Percentiles rank a stretch among this genome's conserved stretches.
phyloP scores from a whole-genome alignment of 2,113 vertebrate species.

The Hiodon alosoides region DNA sequence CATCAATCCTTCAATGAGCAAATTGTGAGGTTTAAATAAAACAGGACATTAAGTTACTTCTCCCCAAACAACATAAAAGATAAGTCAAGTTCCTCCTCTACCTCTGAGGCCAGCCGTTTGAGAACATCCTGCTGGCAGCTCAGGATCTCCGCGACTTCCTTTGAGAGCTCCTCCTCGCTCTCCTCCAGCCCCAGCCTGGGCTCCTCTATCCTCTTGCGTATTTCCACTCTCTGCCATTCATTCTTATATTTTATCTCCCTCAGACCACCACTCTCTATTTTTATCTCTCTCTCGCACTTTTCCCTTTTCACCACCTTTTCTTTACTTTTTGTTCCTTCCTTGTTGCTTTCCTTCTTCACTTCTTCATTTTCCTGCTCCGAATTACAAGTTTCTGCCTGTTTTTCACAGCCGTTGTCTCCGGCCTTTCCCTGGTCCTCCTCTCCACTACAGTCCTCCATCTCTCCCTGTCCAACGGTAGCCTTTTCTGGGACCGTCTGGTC shows the following conservation, averaged over 20 bases:
- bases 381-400: background rate
- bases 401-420: background rate
- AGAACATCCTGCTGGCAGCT: slow-evolving; percentile 4
- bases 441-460: background rate
- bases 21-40: slow-evolving; percentile 9
- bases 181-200: background rate
- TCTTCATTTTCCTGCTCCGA: background rate
- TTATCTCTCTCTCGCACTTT: slow-evolving; percentile 5
- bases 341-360: background rate
- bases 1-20: background rate
- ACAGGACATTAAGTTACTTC: slow-evolving; percentile 1
- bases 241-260: background rate
- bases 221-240: background rate
- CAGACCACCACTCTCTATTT: background rate
- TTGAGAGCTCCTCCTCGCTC: background rate
- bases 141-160: slow-evolving; percentile 20
- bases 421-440: background rate
- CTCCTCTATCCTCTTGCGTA: background rate
- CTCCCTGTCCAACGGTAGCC: background rate
- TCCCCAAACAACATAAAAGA: slow-evolving; percentile 14
- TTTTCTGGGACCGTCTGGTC: slow-evolving; percentile 15
- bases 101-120: background rate
- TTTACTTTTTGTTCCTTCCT: background rate
- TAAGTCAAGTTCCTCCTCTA: slow-evolving; percentile 18
- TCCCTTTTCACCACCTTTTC: background rate